Base-by-base conservation (phyloP, 2,888 invertebrate genomes). In the Bursaphelenchus okinawaensis region DNA sequence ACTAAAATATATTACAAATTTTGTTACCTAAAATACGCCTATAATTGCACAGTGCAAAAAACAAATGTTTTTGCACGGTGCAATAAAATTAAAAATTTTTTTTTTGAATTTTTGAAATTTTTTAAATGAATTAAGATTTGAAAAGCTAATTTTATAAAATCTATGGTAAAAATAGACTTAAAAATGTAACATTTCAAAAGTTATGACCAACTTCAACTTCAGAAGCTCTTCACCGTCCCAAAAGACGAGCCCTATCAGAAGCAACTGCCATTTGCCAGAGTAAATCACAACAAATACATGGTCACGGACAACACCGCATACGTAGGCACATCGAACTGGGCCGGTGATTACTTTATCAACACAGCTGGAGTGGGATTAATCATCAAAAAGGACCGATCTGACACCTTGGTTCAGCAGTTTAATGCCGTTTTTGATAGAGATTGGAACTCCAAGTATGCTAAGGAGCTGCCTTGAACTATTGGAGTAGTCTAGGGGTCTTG, bases 251-350 rank as follows among this genome's bases (percentile, higher is more conserved):
- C 52, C 20, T 19, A 64, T 20, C 69, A 69, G 54, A 19, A 22
- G 7, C 20, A 29, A 7, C 24, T 73, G 24, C 60, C 57, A 19
- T 64, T 85, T 85, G 89, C 89, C 0, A 87, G 96, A 62, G 95
- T 98, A 0, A 95, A 94, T 85, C 95, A 96, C 84, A 94, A 69
- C 85, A 95, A 98, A 81, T 98, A 93, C 83, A 93, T 98, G 93
- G 94, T 96, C 22, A 95, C 96, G 0, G 96, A 98, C 78, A 88
- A 88, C 40, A 87, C 89, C 0, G 94, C 92, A 0, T 95, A 92
- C 84, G 90, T 98, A 75, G 94, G 95, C 7, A 69, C 69, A 8
- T 94, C 94, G 29, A 98, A 95, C 85, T 98, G 96, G 96, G 90
- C 92, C 0, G 94, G 91, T 0, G 95, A 96, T 84, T 96, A 95